phyloP scores from a whole-genome alignment of 2,113 vertebrate genomes.

The Synodontis membranacea region DNA sequence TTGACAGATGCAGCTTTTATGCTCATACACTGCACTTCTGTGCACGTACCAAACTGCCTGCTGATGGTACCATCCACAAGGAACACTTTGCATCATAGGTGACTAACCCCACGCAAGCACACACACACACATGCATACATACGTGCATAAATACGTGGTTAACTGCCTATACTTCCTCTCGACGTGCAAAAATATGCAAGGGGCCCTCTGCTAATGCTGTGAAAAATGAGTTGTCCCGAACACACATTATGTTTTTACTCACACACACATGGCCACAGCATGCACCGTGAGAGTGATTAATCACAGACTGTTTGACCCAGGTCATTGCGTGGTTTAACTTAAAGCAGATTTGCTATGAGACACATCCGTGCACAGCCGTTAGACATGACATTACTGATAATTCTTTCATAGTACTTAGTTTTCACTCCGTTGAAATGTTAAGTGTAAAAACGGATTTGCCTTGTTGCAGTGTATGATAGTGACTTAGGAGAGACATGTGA shows the following conservation, averaged over 20 bases:
- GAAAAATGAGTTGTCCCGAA: conserved; percentile 55
- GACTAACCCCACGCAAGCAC: conserved; percentile 18
- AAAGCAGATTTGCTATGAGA: conserved; percentile 33
- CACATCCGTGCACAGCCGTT: conserved; percentile 20
- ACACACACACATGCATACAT: conserved; percentile 16
- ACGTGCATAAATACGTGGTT: conserved; percentile 27
- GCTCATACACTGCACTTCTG: conserved; percentile 33
- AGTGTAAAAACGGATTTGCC: background rate
- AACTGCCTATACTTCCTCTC: conserved; percentile 54
- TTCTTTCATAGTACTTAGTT: background rate
- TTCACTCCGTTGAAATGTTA: background rate
- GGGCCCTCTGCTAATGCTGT: conserved; percentile 47
- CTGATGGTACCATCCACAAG: conserved; percentile 8
- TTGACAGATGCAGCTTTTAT: conserved; percentile 18
- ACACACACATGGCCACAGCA: conserved; percentile 44
- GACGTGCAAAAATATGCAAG: conserved; percentile 37
- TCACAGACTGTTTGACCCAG: conserved; percentile 40
- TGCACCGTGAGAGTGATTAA: conserved; percentile 40
- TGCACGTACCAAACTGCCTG: conserved; percentile 4
- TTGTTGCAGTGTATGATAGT: background rate
- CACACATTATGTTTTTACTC: conserved; percentile 36
- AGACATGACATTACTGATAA: conserved; percentile 18
- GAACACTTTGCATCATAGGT: conserved; percentile 16
- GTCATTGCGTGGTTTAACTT: conserved; percentile 42
- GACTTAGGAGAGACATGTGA: background rate